phyloP scores from a whole-genome alignment of 1,140 invertebrate species.

The Archegozetes longisetosus region DNA sequence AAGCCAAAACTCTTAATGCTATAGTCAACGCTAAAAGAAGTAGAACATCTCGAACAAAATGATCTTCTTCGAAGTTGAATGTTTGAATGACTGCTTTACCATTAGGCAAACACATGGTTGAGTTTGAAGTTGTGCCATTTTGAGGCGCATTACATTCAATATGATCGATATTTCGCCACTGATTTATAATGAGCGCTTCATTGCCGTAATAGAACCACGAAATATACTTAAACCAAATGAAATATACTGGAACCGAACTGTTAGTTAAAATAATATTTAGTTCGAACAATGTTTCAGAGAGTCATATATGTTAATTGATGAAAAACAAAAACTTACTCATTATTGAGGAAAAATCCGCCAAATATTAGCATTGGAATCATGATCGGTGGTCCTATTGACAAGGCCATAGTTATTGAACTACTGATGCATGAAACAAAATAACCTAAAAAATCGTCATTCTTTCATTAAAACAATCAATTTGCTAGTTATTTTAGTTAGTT shows the following conservation, averaged over 20 bases:
- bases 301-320: too few species aligned
- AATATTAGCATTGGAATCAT: constrained; percentile 85
- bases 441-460: background rate
- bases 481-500: background rate
- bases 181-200: constrained; percentile 81
- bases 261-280: too few species aligned
- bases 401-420: constrained; percentile 58
- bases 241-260: constrained; percentile 68
- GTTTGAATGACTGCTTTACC: background rate
- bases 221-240: constrained; percentile 76
- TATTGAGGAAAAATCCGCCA: constrained; percentile 88
- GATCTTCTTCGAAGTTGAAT: background rate
- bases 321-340: constrained; percentile 41
- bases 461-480: background rate
- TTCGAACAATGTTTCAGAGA: too few species aligned
- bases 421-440: constrained; percentile 76
- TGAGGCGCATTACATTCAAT: constrained; percentile 38
- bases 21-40: background rate
- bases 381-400: constrained; percentile 72
- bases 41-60: background rate
- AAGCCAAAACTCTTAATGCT: background rate
- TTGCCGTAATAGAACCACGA: constrained; percentile 92
- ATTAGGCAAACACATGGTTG: background rate
- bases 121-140: background rate
- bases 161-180: constrained; percentile 67